Evolutionary conservation across 2,888 invertebrate genomes (phyloP).

Genomic region (Oscheius sp.): DNA sequence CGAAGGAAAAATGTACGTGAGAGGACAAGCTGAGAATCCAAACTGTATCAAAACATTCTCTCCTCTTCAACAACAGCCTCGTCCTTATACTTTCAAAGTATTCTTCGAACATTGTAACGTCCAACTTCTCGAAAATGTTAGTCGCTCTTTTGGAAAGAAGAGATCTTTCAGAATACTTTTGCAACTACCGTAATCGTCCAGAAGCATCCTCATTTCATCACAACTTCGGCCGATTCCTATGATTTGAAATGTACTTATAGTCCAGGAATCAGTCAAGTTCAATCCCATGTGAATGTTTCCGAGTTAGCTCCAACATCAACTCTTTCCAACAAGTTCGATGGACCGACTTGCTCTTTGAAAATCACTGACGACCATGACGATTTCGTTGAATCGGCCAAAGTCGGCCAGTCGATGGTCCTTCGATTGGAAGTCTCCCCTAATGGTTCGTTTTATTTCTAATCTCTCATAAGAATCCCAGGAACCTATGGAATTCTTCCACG

Average conservation of each 20-base stretch:
- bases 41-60: slow-evolving; percentile 62
- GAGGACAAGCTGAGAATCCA: slow-evolving; percentile 67
- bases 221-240: slow-evolving; percentile 92
- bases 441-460: slow-evolving; percentile 25
- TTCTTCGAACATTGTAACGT: slow-evolving; percentile 67
- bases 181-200: slow-evolving; percentile 85
- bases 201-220: slow-evolving; percentile 92
- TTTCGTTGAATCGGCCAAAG: slow-evolving; percentile 51
- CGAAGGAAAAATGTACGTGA: slow-evolving; percentile 67
- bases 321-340: slow-evolving; percentile 40
- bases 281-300: slow-evolving; percentile 74
- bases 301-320: slow-evolving; percentile 60
- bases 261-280: slow-evolving; percentile 80
- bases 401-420: slow-evolving; percentile 50
- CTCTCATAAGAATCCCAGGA: slow-evolving; percentile 31
- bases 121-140: slow-evolving; percentile 56
- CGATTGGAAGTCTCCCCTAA: slow-evolving; percentile 54
- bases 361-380: slow-evolving; percentile 59
- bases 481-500: slow-evolving; percentile 63
- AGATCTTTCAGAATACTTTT: slow-evolving; percentile 62
- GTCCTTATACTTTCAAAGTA: slow-evolving; percentile 63
- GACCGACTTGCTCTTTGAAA: slow-evolving; percentile 52
- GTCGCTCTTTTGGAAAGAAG: background rate
- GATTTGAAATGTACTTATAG: slow-evolving; percentile 94
- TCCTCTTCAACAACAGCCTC: slow-evolving; percentile 42